Evolutionary conservation across 1,140 invertebrate genomes (phyloP), one percentile per base, ranked within the genome.

Genomic region (Pseudomyrmex concolor): DNA sequence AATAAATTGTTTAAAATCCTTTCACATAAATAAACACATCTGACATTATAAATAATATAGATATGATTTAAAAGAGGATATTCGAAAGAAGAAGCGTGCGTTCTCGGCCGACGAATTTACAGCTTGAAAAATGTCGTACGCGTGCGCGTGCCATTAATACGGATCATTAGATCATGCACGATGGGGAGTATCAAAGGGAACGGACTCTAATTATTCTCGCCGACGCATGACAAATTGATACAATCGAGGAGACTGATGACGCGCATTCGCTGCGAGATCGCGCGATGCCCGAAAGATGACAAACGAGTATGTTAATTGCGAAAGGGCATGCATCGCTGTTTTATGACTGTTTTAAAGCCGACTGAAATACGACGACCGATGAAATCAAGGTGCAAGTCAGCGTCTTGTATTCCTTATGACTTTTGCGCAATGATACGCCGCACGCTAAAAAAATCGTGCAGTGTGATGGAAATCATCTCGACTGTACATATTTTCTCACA

Each of bases 341-440:
- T 92, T 92, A 93, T 89, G 91, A 91, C 72, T 87, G 87, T 74
- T 89, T 91, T 91, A 91, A 90, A 88, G 87, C 83, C 59, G 85
- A 87, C 86, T 90, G 84, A 89, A 90, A 90, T 91, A 92, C 87
- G 89, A 84, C 85, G 86, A 88, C 86, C 89, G 88, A 91, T 92
- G 89, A 90, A 91, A 92, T 92, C 91, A 7, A 34, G 89, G 81
- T 83, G 87, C 89, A 87, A 86, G 84, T 74, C 62, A 76, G 54
- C 64, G 68, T 62, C 67, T 51, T 51, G 77, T 88, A 87, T 90
- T 91, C 89, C 89, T 91, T 91, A 90, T 71, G 76, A 60, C 60
- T 55, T 67, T 88, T 86, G 83, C 50, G 70, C 81, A 88, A 89
- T 62, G 82, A 84, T 67, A 80, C 25, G 2, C 22, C 57, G 59